Evolutionary conservation across 2,797 vertebrate genomes (phyloP).

Genomic region (Sebastes hubbsi): DNA sequence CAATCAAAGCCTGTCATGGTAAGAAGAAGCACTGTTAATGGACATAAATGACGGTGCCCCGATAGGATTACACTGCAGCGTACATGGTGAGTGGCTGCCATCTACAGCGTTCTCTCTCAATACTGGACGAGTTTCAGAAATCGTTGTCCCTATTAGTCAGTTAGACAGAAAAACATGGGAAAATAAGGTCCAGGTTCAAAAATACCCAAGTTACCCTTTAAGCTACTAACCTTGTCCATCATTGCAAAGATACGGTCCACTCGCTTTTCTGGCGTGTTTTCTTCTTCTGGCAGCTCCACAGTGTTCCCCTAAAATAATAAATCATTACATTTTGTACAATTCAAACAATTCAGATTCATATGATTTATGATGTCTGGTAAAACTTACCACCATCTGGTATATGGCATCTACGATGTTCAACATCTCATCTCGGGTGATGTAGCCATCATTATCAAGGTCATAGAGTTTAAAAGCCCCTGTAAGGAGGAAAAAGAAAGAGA

Average conservation of each 20-base stretch:
- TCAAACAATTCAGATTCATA: not conserved
- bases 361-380: not conserved
- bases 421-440: constrained; percentile 99
- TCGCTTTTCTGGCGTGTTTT: constrained; percentile 97
- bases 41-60: too few species aligned
- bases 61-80: too few species aligned
- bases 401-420: constrained; percentile 98
- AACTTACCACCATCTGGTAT: constrained; percentile 99
- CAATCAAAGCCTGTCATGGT: too few species aligned
- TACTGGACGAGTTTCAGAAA: too few species aligned
- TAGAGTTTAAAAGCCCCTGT: constrained; percentile 99
- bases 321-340: not conserved
- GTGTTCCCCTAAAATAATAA: constrained; percentile 90
- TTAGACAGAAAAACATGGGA: too few species aligned
- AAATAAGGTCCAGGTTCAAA: too few species aligned
- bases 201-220: too few species aligned
- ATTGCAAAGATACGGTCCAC: constrained; percentile 98
- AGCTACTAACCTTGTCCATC: constrained; percentile 95
- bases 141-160: too few species aligned
- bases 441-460: constrained; percentile 96
- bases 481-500: constrained; percentile 6
- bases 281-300: constrained; percentile 96
- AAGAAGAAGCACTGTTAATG: too few species aligned
- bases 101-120: too few species aligned
- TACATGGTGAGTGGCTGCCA: too few species aligned